phyloP scores from a whole-genome alignment of 2,113 vertebrate species.

The Lophochroa leadbeateri region DNA sequence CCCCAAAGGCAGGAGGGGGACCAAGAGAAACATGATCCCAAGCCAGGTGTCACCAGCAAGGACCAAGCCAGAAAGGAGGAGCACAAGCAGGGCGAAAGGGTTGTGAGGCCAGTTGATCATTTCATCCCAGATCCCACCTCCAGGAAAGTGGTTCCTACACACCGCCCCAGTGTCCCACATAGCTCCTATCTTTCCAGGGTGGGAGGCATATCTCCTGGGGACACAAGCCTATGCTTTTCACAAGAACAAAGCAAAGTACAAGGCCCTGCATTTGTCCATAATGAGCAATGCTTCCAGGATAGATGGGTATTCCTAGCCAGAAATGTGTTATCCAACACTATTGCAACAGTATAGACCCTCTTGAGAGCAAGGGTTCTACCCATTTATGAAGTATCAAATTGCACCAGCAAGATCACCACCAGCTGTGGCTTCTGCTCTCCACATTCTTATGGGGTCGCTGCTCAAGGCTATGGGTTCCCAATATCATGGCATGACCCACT shows the following conservation, averaged over 20 bases:
- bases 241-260: neutral
- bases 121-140: neutral
- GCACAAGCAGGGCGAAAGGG: neutral
- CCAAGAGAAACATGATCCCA: neutral
- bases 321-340: neutral
- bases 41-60: neutral
- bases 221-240: neutral
- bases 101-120: neutral
- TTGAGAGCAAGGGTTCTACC: neutral
- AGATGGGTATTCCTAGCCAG: neutral
- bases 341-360: neutral
- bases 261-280: neutral
- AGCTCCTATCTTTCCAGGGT: fast-evolving
- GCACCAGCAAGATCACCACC: neutral
- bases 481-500: fast-evolving
- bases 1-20: neutral
- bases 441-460: neutral
- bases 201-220: neutral
- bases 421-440: neutral
- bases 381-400: neutral
- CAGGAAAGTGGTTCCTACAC: neutral
- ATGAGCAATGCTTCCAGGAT: neutral
- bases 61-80: neutral
- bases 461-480: neutral
- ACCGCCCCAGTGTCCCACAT: neutral